Evolutionary conservation across 2,113 vertebrate species (phyloP).

Genomic region (Menura novaehollandiae): DNA sequence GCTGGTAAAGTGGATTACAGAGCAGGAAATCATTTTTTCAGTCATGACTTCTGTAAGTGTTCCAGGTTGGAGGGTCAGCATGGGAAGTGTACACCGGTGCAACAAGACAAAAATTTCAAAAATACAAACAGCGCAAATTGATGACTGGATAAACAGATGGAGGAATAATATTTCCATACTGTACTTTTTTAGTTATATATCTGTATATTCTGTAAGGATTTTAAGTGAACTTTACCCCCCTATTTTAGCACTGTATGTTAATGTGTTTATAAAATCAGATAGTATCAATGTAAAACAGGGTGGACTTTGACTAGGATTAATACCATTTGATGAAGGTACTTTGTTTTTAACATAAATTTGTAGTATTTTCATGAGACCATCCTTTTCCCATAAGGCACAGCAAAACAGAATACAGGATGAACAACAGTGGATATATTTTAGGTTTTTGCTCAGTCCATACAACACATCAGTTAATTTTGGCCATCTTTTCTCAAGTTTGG

Average conservation of each 20-base stretch:
- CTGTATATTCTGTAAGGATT: conserved; percentile 83
- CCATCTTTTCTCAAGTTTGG: conserved; percentile 75
- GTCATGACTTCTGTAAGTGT: conserved; percentile 69
- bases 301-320: conserved; percentile 65
- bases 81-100: conserved; percentile 66
- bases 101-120: conserved; percentile 64
- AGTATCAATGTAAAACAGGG: conserved; percentile 55
- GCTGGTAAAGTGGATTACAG: conserved; percentile 79
- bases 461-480: conserved; percentile 65
- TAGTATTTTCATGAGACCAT: conserved; percentile 52
- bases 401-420: conserved; percentile 25
- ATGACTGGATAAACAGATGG: conserved; percentile 68
- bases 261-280: conserved; percentile 67
- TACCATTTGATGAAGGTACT: conserved; percentile 60
- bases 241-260: conserved; percentile 62
- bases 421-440: neutral
- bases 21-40: conserved; percentile 72
- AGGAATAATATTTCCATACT: conserved; percentile 71
- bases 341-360: conserved; percentile 54
- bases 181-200: conserved; percentile 79
- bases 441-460: conserved; percentile 43
- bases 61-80: conserved; percentile 68
- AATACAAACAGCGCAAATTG: conserved; percentile 66
- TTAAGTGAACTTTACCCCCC: conserved; percentile 74
- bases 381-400: conserved; percentile 47